Evolutionary conservation across 2,888 invertebrate genomes (phyloP).

Genomic region (Bombylius discolor): DNA sequence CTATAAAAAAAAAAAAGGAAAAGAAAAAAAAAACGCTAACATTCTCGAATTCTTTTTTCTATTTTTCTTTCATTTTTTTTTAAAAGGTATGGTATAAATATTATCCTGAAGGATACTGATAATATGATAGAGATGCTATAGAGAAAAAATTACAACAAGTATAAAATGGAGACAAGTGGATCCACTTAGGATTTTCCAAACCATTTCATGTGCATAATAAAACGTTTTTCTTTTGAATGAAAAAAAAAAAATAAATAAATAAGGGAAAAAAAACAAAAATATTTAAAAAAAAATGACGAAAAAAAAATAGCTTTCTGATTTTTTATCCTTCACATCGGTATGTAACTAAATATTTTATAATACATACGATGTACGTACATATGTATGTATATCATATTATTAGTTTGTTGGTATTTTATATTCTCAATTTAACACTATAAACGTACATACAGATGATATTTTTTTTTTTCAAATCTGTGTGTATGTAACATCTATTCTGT

Average conservation of each 20-base stretch:
- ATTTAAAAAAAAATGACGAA: neutral
- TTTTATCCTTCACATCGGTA: too few relatives aligned
- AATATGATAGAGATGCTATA: neutral
- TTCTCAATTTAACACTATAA: too few relatives aligned
- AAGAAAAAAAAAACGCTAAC: neutral
- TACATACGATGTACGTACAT: too few relatives aligned
- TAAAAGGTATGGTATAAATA: neutral
- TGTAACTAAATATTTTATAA: too few relatives aligned
- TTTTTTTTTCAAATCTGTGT: too few relatives aligned
- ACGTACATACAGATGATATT: too few relatives aligned
- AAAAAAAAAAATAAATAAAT: neutral
- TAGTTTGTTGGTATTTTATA: too few relatives aligned
- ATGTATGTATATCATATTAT: too few relatives aligned
- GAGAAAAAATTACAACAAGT: neutral
- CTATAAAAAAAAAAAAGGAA: neutral
- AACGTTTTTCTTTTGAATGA: neutral
- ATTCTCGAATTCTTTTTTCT: too few relatives aligned
- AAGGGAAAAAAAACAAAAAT: neutral
- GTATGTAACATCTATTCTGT: too few relatives aligned
- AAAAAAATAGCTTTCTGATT: too few relatives aligned
- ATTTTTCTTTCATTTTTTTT: too few relatives aligned
- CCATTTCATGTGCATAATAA: conserved; percentile 7
- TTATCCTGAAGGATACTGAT: neutral
- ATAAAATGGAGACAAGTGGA: neutral
- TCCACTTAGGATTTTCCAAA: conserved; percentile 2